phyloP scores from a whole-genome alignment of 2,113 vertebrate species.

The Barnardius zonarius region DNA sequence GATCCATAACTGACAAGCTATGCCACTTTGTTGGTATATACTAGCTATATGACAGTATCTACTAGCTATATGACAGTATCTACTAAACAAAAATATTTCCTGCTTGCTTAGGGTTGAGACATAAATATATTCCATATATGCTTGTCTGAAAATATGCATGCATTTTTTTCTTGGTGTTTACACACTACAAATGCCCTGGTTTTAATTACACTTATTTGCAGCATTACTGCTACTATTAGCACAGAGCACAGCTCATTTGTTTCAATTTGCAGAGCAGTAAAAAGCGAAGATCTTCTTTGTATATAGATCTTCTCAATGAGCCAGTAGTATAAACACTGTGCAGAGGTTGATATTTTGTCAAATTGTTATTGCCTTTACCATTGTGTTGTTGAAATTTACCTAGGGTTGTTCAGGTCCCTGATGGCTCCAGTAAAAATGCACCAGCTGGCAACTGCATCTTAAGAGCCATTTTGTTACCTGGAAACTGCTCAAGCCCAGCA shows the following conservation, averaged over 20 bases:
- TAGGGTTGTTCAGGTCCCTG: not conserved
- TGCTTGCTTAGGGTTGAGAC: not conserved
- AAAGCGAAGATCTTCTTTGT: not conserved
- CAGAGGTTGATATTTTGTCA: not conserved
- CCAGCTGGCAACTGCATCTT: not conserved
- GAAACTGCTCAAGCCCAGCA: not conserved
- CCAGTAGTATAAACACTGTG: not conserved
- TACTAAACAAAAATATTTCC: not conserved
- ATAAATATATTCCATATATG: not conserved
- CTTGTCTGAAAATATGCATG: not conserved
- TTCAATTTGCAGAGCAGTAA: not conserved
- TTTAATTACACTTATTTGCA: not conserved
- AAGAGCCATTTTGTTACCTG: slow-evolving; percentile 17
- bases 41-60: not conserved
- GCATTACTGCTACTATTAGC: not conserved
- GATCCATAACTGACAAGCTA: not conserved
- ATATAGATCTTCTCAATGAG: not conserved
- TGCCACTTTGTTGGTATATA: fast-evolving
- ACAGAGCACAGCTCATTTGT: not conserved
- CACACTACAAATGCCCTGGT: not conserved
- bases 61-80: not conserved
- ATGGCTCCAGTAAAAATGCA: not conserved
- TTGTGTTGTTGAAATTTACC: not conserved
- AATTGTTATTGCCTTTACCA: not conserved
- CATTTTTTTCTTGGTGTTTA: not conserved